Evolutionary conservation across 2,113 vertebrate species (phyloP), one percentile per base, ranked within the genome.

Genomic region (Holacanthus passer): DNA sequence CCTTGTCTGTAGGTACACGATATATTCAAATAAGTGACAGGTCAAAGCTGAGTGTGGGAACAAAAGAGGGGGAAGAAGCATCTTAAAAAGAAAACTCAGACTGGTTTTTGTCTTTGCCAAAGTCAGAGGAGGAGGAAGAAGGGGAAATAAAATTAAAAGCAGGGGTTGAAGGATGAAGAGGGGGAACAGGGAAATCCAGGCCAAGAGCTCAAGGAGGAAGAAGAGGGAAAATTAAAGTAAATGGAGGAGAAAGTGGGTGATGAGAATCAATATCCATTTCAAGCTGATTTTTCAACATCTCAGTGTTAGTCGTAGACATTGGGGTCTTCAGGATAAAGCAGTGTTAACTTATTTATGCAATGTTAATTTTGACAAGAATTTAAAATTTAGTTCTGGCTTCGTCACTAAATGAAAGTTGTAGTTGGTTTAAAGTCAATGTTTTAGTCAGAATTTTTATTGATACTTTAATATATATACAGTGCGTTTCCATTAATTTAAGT

Each of bases 181-280:
- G 31, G 32, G 24, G 24, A 32, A 62, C 32, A 22, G 22, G 20
- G 37, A 56, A 22, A 66, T 66, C 8, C 37, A 70, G 55, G 31
- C n/a, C 39, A 32, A 43, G 48, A 45, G 60, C 24, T 75, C 20
- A 13, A 43, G 60, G 53, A 29, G 8, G 31, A 24, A 66, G 8
- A 32, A 37, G 31, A 72, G 4, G 59, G 39, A 45, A 56, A 80
- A 27, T 55, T 41, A 56, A 55, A 12, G 17, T 41, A 27, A 52
- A 52, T 41, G 69, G 17, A 56, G 11, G 24, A n/a, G 43, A 63
- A 53, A 63, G 8, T 17, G n/a, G 66, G 24, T 45, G 73, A 32
- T 53, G 47, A 53, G 60, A 79, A 75, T 75, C 56, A 72, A 58
- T 64, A 79, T 79, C 45, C 3, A 52, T 47, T 50, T 50, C 53